Evolutionary conservation across 2,888 invertebrate species (phyloP).

Genomic region (Pasiphila rectangulata): DNA sequence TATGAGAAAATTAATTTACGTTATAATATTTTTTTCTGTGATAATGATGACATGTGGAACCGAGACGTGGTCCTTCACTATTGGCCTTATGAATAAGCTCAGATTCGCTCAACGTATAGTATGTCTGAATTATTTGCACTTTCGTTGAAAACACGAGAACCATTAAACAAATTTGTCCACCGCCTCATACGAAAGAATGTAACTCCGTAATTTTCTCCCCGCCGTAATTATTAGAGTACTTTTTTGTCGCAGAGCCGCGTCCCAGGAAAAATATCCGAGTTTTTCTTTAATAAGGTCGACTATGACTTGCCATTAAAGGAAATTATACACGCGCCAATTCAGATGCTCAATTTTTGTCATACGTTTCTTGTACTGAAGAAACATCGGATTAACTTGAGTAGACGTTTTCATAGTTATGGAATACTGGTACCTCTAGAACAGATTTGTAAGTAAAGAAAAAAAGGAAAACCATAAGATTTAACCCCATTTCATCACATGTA

Average conservation of each 20-base stretch:
- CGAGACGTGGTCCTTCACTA: background rate
- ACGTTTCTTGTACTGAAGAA: background rate
- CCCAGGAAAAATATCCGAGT: constrained; percentile 8
- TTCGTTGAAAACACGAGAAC: background rate
- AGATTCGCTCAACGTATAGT: too few relatives aligned
- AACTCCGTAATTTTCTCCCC: constrained; percentile 30
- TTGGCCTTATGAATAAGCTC: too few relatives aligned
- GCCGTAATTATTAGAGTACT: constrained; percentile 23
- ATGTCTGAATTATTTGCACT: too few relatives aligned
- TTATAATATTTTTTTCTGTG: too few relatives aligned
- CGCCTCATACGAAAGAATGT: background rate
- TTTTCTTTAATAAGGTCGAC: constrained; percentile 7
- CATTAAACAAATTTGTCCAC: background rate
- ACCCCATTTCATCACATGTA: too few relatives aligned
- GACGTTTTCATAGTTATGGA: too few relatives aligned
- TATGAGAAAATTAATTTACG: too few relatives aligned
- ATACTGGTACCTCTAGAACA: too few relatives aligned
- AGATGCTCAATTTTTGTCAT: background rate
- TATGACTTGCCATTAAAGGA: constrained; percentile 2
- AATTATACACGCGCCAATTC: constrained; percentile 10
- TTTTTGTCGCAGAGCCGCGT: constrained; percentile 11
- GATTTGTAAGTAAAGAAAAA: too few relatives aligned
- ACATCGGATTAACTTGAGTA: too few relatives aligned
- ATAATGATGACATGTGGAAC: too few relatives aligned
- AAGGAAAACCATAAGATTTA: too few relatives aligned